Evolutionary conservation across 2,113 vertebrate species (phyloP).

Genomic region (Coptodon bakossiorum): DNA sequence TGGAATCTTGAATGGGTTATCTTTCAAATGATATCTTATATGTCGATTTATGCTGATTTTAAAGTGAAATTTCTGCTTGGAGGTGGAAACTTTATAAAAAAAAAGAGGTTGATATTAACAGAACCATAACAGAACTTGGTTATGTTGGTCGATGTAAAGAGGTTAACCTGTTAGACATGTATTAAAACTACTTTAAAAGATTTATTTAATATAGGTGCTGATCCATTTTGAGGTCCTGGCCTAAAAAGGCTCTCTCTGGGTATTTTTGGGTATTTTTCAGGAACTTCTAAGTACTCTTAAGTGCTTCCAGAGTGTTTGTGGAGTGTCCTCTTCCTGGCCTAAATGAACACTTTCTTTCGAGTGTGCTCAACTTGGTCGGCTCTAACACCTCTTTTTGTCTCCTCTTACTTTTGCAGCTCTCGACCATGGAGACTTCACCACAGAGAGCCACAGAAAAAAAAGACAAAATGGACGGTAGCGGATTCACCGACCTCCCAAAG

Average conservation of each 20-base stretch:
- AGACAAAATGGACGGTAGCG: constrained; percentile 78
- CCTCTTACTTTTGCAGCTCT: constrained; percentile 36
- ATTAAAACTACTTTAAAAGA: not conserved
- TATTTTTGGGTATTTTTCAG: not conserved
- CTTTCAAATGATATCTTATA: not conserved
- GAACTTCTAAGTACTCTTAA: not conserved
- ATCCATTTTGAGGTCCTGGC: not conserved
- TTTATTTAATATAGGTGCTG: not conserved
- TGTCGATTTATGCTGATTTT: not conserved
- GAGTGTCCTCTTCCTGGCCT: not conserved
- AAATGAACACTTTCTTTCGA: not conserved
- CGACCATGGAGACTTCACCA: constrained; percentile 82
- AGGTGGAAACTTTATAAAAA: not conserved
- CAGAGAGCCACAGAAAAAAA: constrained; percentile 77
- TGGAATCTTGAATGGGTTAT: not conserved
- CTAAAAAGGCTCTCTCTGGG: not conserved
- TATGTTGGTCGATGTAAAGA: not conserved
- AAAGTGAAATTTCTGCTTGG: not conserved
- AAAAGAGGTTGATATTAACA: not conserved
- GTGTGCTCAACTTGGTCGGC: not conserved
- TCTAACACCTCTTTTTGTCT: not conserved
- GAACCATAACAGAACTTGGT: not conserved
- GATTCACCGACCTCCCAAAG: constrained; percentile 77
- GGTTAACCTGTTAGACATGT: not conserved
- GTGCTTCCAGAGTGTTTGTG: not conserved